Evolutionary conservation across 1,140 invertebrate genomes (phyloP).

Genomic region (Drosophila novamexicana): DNA sequence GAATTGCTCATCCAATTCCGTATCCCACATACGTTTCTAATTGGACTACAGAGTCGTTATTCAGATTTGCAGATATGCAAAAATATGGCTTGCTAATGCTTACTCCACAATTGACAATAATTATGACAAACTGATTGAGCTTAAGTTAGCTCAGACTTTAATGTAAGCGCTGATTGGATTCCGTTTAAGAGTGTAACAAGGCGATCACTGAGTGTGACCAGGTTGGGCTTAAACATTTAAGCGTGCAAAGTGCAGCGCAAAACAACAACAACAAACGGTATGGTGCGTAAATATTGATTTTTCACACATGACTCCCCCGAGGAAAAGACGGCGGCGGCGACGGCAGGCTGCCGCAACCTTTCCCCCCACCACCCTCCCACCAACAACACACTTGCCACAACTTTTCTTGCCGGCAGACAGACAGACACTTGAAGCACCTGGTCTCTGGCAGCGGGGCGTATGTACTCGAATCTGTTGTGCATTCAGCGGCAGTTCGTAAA

Average conservation of each 20-base stretch:
- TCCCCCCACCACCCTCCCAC: not conserved
- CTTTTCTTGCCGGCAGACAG: slow-evolving; percentile 26
- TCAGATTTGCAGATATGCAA: too few species aligned
- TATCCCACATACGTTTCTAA: not conserved
- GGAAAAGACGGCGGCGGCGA: slow-evolving; percentile 10
- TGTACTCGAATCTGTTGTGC: slow-evolving; percentile 36
- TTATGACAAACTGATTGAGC: too few species aligned
- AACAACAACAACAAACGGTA: slow-evolving; percentile 24
- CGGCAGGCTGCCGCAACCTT: slow-evolving; percentile 10
- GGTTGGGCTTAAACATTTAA: not conserved
- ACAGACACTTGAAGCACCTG: slow-evolving; percentile 58
- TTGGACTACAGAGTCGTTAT: not conserved
- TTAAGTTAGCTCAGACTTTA: too few species aligned
- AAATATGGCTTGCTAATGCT: too few species aligned
- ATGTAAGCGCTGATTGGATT: too few species aligned
- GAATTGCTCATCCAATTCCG: not conserved
- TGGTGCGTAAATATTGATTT: slow-evolving; percentile 73
- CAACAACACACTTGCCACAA: slow-evolving; percentile 25
- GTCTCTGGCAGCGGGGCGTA: slow-evolving; percentile 5
- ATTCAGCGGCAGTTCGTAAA: slow-evolving; percentile 64
- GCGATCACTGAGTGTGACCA: slow-evolving; percentile 15
- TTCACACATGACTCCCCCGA: slow-evolving; percentile 64
- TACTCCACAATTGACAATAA: too few species aligned
- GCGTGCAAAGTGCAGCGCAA: slow-evolving; percentile 20
- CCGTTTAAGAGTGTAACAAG: not conserved